Evolutionary conservation across 2,888 invertebrate genomes (phyloP), one percentile per base, ranked within the genome.

Genomic region (Pandemis heparana): DNA sequence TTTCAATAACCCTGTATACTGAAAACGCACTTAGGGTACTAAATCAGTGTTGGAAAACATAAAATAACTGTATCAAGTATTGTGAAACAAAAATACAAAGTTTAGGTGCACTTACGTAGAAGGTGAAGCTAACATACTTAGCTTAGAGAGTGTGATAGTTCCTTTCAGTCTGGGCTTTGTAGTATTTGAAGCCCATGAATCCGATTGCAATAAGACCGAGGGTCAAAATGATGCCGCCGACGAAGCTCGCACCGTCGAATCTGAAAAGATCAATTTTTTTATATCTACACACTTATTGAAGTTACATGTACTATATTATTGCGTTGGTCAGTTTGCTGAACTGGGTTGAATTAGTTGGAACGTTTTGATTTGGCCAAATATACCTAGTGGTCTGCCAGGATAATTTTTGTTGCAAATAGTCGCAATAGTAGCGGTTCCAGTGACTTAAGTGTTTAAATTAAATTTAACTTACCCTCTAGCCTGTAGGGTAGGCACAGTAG

Each of bases 111-210:
- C 91, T 89, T 89, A 89, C 76, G 81, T 79, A 82, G 76, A 81
- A 82, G 78, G 79, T 82, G 79, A 76, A 72, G 79, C 76, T 77
- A 76, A 78, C 77, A 70, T 75, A 74, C 74, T 76, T 82, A 79
- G 72, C 92, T 97, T 97, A 98, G 88, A 98, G 96, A 76, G 98
- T 98, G 85, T 97, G 98, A 90, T 98, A 98, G 91, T 97, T 98
- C 80, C 96, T 95, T 88, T 97, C 98, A 74, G 97, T 97, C 84
- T 97, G 96, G 76, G 97, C 96, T 89, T 97, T 97, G 95, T 98
- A 98, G 90, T 98, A 98, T 87, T 98, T 98, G 94, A 97, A 97
- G 51, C 97, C 97, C 83, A 98, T 96, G 89, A 97, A 96, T 3
- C 96, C 96, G 74, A 98, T 96, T 10, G 97, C 97, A 70, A 97